phyloP scores from a whole-genome alignment of 2,888 invertebrate genomes.

The Agrotis puta region DNA sequence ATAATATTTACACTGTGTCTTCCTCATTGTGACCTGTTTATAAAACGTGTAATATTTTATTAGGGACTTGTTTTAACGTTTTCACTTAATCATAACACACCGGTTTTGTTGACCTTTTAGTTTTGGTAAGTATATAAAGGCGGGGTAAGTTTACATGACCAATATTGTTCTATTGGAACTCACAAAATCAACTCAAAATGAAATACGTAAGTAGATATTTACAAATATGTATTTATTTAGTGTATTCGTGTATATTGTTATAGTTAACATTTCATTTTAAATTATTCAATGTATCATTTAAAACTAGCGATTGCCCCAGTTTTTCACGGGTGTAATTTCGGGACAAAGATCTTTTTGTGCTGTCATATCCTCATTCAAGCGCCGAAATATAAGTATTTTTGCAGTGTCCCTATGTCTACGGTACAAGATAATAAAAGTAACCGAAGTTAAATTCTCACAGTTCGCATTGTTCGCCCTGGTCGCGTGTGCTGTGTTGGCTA shows the following conservation, averaged over 20 bases:
- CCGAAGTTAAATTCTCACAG: not conserved
- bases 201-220: slow-evolving; percentile 25
- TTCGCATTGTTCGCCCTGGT: slow-evolving; percentile 8
- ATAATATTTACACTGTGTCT: not conserved
- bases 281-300: too few relatives aligned
- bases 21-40: not conserved
- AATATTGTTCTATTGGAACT: slow-evolving; percentile 23
- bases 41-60: not conserved
- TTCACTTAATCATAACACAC: not conserved
- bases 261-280: too few relatives aligned
- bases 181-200: slow-evolving; percentile 12
- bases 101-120: slow-evolving; percentile 16
- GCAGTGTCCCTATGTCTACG: not conserved
- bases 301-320: too few relatives aligned
- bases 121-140: slow-evolving; percentile 17
- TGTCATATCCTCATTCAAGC: too few relatives aligned
- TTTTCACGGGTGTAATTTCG: too few relatives aligned
- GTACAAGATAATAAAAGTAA: not conserved
- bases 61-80: not conserved
- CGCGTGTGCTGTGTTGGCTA: not conserved
- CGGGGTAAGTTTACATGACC: not conserved
- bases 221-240: not conserved
- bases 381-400: too few relatives aligned
- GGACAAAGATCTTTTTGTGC: too few relatives aligned
- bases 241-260: not conserved